These are phyloP conservation scores for Aspidapion aeneum DNA, from an alignment of 2,888 invertebrate species.

Conservation along the genomic window DNA sequence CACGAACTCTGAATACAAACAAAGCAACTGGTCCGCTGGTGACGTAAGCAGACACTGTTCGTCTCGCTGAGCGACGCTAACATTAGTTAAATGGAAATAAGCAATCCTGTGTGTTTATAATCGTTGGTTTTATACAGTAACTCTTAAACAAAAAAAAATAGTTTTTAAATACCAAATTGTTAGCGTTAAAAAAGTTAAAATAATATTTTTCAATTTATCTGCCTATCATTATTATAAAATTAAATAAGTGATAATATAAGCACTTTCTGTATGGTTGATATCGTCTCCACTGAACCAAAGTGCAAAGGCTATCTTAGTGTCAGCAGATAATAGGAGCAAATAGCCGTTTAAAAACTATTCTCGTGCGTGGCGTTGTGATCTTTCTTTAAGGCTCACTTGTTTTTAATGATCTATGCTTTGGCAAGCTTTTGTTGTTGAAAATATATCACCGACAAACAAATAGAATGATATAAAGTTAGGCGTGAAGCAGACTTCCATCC, in stretches of 20 bases:
- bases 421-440: neutral
- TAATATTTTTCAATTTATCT: neutral
- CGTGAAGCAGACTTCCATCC: no score
- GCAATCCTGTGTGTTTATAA: no score
- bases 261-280: conserved; percentile 27
- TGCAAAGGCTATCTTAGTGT: conserved; percentile 34
- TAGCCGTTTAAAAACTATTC: conserved; percentile 16
- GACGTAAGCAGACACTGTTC: no score
- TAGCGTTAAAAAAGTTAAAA: neutral
- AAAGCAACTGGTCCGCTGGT: no score
- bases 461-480: no score
- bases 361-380: conserved; percentile 22
- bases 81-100: no score
- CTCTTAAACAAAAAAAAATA: no score
- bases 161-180: no score
- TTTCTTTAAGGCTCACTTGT: conserved; percentile 39
- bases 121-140: no score
- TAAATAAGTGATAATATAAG: neutral
- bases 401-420: conserved; percentile 35
- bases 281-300: conserved; percentile 35
- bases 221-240: neutral
- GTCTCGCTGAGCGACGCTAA: no score
- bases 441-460: no score
- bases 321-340: conserved; percentile 19
- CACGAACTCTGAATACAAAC: no score